Conservation (phyloP, 2,113 vertebrate species). For the Puntigrus tetrazona region DNA sequence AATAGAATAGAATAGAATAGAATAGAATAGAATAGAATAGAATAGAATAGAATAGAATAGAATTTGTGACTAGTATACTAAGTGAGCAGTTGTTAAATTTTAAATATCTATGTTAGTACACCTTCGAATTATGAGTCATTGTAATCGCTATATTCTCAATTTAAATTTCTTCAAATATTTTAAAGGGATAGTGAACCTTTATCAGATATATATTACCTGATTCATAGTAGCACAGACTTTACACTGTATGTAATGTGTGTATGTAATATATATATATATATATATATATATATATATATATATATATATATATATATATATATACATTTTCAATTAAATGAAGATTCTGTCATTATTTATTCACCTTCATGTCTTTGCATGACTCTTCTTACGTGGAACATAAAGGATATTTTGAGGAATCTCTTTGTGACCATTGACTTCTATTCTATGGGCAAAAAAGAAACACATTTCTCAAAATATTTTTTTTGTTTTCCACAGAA, state of each 20-base stretch:
- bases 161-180: not conserved
- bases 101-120: not conserved
- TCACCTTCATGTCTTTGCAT: not conserved
- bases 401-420: not conserved
- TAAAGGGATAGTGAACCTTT: not conserved
- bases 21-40: too few relatives aligned
- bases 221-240: not conserved
- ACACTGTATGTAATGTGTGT: too few relatives aligned
- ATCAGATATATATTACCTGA: not conserved
- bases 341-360: not conserved
- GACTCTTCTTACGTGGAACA: not conserved
- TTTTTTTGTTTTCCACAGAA: not conserved
- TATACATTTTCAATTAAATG: not conserved
- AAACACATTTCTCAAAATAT: not conserved
- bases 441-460: too few relatives aligned
- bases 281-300: too few relatives aligned
- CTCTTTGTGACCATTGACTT: not conserved
- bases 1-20: too few relatives aligned
- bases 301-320: too few relatives aligned
- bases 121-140: not conserved
- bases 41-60: too few relatives aligned
- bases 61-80: not conserved
- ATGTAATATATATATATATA: too few relatives aligned
- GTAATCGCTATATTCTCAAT: not conserved
- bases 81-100: not conserved